These are phyloP conservation scores for Tamias sibiricus DNA, from an alignment of 2,113 vertebrate species.

Conservation along the genomic window DNA sequence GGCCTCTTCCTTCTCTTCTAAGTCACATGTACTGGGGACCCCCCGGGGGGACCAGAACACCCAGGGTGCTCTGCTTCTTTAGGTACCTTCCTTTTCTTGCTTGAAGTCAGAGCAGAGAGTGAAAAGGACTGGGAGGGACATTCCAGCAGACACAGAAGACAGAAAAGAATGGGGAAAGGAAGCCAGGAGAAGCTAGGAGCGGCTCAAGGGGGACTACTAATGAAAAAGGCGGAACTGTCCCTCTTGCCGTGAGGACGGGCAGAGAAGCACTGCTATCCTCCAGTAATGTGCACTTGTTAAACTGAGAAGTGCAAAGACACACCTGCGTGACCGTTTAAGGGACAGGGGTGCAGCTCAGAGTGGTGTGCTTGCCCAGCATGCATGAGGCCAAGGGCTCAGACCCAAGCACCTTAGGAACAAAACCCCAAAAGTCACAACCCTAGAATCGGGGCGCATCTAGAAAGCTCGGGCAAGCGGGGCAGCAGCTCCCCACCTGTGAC, in stretches of 20 bases:
- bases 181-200: too few species aligned
- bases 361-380: too few species aligned
- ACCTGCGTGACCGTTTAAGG: not conserved
- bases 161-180: not conserved
- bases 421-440: not conserved
- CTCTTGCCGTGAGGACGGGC: too few species aligned
- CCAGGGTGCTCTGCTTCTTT: not conserved
- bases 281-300: not conserved
- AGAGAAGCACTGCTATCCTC: not conserved
- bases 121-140: not conserved
- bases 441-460: not conserved
- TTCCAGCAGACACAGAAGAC: not conserved
- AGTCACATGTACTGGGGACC: not conserved
- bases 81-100: not conserved
- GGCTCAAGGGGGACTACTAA: too few species aligned
- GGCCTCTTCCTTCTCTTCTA: not conserved
- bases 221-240: not conserved
- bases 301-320: not conserved
- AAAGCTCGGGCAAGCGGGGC: not conserved
- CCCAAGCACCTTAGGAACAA: not conserved
- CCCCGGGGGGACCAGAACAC: not conserved
- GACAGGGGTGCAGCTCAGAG: not conserved
- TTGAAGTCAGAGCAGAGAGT: conserved; percentile 8
- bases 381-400: not conserved
- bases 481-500: not conserved